Evolutionary conservation across 2,113 vertebrate species (phyloP).

Genomic region (Archocentrus centrarchus): DNA sequence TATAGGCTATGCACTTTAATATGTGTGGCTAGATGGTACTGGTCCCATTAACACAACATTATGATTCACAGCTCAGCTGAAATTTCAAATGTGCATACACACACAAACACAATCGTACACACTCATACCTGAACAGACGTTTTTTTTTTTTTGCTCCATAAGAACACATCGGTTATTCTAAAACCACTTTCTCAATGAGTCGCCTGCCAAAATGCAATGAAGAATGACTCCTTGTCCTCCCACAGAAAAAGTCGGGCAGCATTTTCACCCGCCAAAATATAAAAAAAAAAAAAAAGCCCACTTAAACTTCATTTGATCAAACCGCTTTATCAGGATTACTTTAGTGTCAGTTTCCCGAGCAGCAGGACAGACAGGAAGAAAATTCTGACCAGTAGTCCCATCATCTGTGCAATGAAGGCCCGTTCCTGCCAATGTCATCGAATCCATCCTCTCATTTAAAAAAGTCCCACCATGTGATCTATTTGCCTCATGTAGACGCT

Average conservation of each 20-base stretch:
- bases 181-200: slow-evolving; percentile 36
- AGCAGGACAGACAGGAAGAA: background rate
- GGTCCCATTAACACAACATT: slow-evolving; percentile 42
- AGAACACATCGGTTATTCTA: slow-evolving; percentile 14
- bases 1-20: slow-evolving; percentile 32
- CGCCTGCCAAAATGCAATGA: background rate
- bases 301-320: slow-evolving; percentile 8
- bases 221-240: slow-evolving; percentile 6
- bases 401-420: background rate
- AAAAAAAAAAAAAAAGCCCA: background rate
- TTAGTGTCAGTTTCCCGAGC: slow-evolving; percentile 29
- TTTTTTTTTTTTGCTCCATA: slow-evolving; percentile 3
- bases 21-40: slow-evolving; percentile 61
- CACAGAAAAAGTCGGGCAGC: background rate
- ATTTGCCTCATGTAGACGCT: slow-evolving; percentile 99
- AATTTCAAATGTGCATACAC: slow-evolving; percentile 13
- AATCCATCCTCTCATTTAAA: slow-evolving; percentile 73
- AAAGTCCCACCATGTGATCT: slow-evolving; percentile 95
- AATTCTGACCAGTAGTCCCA: slow-evolving; percentile 9
- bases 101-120: background rate
- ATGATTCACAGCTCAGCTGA: slow-evolving; percentile 62
- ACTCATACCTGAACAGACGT: slow-evolving; percentile 15
- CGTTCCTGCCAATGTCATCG: background rate
- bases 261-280: background rate
- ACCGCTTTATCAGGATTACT: slow-evolving; percentile 31